Evolutionary conservation across 2,113 vertebrate species (phyloP).

Genomic region (Pachycephala philippinensis): DNA sequence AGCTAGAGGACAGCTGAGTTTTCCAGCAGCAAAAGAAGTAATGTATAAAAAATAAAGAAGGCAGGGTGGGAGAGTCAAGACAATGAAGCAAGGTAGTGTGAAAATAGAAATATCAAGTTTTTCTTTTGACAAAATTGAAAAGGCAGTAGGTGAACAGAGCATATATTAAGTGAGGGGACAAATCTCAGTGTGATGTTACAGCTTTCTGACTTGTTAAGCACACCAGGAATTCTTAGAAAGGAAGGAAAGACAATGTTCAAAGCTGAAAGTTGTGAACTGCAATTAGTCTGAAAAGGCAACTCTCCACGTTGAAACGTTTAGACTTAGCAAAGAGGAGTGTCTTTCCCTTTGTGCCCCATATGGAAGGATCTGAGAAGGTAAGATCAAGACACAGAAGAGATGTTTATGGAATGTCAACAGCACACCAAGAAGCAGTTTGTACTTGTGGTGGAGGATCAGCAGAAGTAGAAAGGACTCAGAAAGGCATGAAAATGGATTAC

Average conservation of each 20-base stretch:
- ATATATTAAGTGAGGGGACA: neutral
- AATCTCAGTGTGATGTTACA: neutral
- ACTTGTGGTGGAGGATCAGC: neutral
- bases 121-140: neutral
- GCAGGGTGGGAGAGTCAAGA: neutral
- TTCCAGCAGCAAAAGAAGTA: neutral
- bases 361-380: neutral
- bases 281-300: neutral
- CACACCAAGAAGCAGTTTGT: neutral
- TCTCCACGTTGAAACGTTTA: neutral
- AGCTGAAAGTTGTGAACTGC: neutral
- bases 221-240: neutral
- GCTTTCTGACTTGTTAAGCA: neutral
- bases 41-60: neutral
- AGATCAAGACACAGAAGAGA: neutral
- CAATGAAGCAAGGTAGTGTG: neutral
- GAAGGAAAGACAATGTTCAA: neutral
- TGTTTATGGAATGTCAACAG: neutral
- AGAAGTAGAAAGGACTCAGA: neutral
- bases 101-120: neutral
- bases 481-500: neutral
- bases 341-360: neutral
- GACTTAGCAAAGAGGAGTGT: neutral
- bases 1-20: neutral
- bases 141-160: neutral